phyloP scores from a whole-genome alignment of 1,140 invertebrate species.

The Coptotermes formosanus region DNA sequence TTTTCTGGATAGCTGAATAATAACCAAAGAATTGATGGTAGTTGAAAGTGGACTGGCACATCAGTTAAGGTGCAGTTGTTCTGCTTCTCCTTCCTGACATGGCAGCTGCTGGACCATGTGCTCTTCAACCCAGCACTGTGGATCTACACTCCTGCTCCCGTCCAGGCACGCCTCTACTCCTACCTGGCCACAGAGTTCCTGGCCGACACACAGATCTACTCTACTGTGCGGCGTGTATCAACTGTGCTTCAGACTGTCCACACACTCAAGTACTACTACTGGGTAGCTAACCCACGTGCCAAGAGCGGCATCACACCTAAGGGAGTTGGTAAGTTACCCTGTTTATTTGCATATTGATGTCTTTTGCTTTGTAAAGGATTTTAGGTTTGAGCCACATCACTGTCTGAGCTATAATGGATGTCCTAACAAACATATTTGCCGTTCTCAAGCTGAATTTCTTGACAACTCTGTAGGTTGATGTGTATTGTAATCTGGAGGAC shows the following conservation, averaged over 20 bases:
- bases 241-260: constrained; percentile 98
- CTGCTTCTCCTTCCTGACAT: constrained; percentile 75
- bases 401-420: no score
- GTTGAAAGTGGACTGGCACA: constrained; percentile 33
- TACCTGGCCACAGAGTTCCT: constrained; percentile 98
- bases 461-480: no score
- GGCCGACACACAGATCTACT: constrained; percentile 96
- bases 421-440: no score
- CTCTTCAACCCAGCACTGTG: constrained; percentile 98
- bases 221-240: constrained; percentile 92
- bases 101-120: constrained; percentile 96
- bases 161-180: constrained; percentile 95
- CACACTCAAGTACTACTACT: constrained; percentile 98
- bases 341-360: no score
- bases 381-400: no score
- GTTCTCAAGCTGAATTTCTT: no score
- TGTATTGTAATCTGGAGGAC: no score
- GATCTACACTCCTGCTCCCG: constrained; percentile 95
- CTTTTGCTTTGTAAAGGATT: no score
- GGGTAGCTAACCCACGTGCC: constrained; percentile 92
- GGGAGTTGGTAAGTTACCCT: constrained; percentile 73
- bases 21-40: not conserved
- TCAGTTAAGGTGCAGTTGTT: constrained; percentile 63
- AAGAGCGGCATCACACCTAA: constrained; percentile 95
- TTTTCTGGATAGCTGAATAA: not conserved